Conservation (phyloP, 2,113 vertebrate genomes). For the Carassius auratus region DNA sequence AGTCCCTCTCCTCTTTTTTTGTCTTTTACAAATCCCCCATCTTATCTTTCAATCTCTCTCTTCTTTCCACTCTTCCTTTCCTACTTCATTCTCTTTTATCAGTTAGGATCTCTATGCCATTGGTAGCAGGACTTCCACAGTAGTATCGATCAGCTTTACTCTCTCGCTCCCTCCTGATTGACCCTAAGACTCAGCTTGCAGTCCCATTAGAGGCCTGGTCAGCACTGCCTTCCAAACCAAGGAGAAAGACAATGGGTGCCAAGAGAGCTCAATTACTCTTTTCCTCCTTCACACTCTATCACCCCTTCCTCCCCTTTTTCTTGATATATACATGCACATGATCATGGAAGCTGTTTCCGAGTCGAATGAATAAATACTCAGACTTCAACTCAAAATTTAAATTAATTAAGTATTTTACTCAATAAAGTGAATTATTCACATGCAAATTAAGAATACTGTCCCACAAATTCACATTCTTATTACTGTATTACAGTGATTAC, state of each 20-base stretch:
- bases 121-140: neutral
- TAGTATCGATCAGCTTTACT: conserved; percentile 48
- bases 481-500: neutral
- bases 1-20: neutral
- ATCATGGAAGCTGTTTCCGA: neutral
- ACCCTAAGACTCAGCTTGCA: conserved; percentile 49
- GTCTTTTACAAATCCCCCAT: conserved; percentile 8
- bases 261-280: conserved; percentile 30
- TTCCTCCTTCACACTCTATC: conserved; percentile 11
- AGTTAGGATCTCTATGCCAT: conserved; percentile 45
- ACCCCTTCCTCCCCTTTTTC: neutral
- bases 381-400: neutral
- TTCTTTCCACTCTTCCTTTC: conserved; percentile 41
- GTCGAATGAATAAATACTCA: neutral
- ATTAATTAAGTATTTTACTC: neutral
- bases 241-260: conserved; percentile 25
- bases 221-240: conserved; percentile 36
- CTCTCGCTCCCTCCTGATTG: conserved; percentile 22
- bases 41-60: conserved; percentile 25
- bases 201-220: conserved; percentile 48
- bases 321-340: neutral
- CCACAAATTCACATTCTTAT: neutral
- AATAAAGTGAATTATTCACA: neutral
- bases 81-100: conserved; percentile 53
- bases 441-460: neutral